Base-by-base conservation (phyloP, 2,888 invertebrate species). In the Oxycera nigricornis region DNA sequence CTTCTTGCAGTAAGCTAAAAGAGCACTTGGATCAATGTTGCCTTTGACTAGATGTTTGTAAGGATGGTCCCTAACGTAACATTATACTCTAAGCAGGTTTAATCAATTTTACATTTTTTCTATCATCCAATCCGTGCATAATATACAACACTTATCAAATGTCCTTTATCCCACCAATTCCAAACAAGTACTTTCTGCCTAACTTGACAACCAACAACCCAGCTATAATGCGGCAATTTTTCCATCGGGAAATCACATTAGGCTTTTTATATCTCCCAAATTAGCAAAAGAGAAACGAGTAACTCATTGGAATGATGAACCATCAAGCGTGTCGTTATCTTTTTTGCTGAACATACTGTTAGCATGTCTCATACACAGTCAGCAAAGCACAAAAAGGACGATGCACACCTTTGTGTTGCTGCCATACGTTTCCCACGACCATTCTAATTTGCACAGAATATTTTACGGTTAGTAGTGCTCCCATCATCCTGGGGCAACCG, bases 391-490 rank as follows among this genome's bases (percentile, higher is more conserved):
- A 68, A n/a, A 24, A 41, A 24, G 24, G 1, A 26, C 14, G 41
- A 39, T 7, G 11, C 2, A 65, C 50, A 41, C 46, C 46, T 67
- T 41, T 67, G 67, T 35, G 35, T 35, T 35, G 24, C 46, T 67
- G 70, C 41, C 70, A 55, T 35, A 72, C 35, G 35, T 50, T 30
- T 55, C 57, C 68, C 46, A 50, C 50, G 50, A 52, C 28, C 70
- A 55, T 57, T 55, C 73, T 75, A 73, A 75, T 75, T 75, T 75
- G 73, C 75, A 73, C 73, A 73, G 73, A 67, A 75, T 75, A 75
- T 75, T 75, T 75, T 68, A 75, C 73, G 73, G 62, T 68, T 73
- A 61, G 73, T 73, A 67, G 59, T 73, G 68, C 39, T 61, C 68
- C 30, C 68, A 68, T 50, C 68, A 68, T 50, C 28, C 20, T 11